Conservation (phyloP, 53 echinoderm and acorn worm genomes). For the Luidia sarsii region DNA sequence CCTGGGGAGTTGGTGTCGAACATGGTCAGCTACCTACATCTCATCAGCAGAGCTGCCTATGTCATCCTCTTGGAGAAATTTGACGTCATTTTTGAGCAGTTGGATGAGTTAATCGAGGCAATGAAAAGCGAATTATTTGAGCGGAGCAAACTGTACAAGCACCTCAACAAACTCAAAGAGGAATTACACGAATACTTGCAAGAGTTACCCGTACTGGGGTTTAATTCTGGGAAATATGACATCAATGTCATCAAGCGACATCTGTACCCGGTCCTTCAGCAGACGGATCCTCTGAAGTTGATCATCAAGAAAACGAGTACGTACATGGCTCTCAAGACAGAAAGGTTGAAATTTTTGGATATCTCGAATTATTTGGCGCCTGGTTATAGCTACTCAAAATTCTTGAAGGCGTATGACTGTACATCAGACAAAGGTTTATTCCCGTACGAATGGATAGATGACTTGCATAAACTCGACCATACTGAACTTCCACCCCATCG, state of each 20-base stretch:
- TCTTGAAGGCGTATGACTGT: constrained; percentile 54
- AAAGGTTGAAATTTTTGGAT: constrained; percentile 35
- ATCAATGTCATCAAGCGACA: constrained; percentile 28
- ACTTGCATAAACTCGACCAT: constrained; percentile 31
- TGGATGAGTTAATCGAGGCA: not conserved
- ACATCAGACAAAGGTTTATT: constrained; percentile 42
- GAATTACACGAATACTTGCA: not conserved
- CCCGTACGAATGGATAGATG: constrained; percentile 57
- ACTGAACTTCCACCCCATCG: constrained; percentile 8
- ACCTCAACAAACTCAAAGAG: not conserved
- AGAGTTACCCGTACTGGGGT: constrained; percentile 27
- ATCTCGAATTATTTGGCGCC: constrained; percentile 50
- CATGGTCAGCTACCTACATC: not conserved
- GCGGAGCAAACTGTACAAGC: too few species aligned
- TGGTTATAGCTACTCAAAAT: constrained; percentile 35
- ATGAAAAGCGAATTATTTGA: too few species aligned
- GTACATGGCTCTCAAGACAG: constrained; percentile 26
- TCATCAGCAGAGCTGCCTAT: not conserved
- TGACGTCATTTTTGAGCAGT: not conserved
- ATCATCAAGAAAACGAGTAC: constrained; percentile 5
- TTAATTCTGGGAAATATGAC: constrained; percentile 43
- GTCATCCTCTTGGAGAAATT: not conserved
- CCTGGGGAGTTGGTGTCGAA: not conserved
- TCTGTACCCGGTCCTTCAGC: not conserved
- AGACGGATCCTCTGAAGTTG: constrained; percentile 3